Conservation (phyloP, 2,888 invertebrate species). For the Mythimna pallens region DNA sequence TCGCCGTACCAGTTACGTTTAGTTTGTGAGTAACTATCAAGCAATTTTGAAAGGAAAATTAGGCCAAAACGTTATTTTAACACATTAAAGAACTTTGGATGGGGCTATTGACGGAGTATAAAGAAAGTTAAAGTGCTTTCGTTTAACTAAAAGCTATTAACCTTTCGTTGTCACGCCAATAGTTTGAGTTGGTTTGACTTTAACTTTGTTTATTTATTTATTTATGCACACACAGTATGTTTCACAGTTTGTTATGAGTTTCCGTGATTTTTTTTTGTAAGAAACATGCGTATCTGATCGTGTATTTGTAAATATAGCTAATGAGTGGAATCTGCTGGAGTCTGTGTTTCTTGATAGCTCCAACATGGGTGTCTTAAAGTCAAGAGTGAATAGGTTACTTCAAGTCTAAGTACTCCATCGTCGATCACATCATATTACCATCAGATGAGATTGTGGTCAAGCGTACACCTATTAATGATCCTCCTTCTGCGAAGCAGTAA, state of each 20-base stretch:
- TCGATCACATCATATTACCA: too few relatives aligned
- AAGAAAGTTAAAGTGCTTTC: constrained; percentile 70
- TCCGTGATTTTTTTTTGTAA: constrained; percentile 39
- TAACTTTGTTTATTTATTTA: too few relatives aligned
- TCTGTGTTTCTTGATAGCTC: too few relatives aligned
- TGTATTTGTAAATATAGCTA: neutral
- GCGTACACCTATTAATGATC: too few relatives aligned
- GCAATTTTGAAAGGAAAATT: constrained; percentile 50
- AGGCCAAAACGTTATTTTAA: constrained; percentile 60
- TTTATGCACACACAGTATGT: too few relatives aligned
- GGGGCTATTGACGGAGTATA: constrained; percentile 66
- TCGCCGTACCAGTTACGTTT: constrained; percentile 60
- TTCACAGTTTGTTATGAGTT: constrained; percentile 57
- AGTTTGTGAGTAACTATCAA: constrained; percentile 44
- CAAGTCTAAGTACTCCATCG: too few relatives aligned
- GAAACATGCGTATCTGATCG: neutral
- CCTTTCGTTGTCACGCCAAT: constrained; percentile 71
- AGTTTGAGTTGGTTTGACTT: constrained; percentile 51
- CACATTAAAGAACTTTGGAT: constrained; percentile 65
- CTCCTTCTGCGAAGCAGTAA: too few relatives aligned
- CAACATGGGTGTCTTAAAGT: too few relatives aligned
- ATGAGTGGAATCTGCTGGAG: too few relatives aligned
- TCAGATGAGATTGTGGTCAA: too few relatives aligned
- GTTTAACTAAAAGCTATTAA: constrained; percentile 71
- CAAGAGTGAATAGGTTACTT: too few relatives aligned